Conservation (phyloP, 2,113 vertebrate species). For the Diadophis punctatus region DNA sequence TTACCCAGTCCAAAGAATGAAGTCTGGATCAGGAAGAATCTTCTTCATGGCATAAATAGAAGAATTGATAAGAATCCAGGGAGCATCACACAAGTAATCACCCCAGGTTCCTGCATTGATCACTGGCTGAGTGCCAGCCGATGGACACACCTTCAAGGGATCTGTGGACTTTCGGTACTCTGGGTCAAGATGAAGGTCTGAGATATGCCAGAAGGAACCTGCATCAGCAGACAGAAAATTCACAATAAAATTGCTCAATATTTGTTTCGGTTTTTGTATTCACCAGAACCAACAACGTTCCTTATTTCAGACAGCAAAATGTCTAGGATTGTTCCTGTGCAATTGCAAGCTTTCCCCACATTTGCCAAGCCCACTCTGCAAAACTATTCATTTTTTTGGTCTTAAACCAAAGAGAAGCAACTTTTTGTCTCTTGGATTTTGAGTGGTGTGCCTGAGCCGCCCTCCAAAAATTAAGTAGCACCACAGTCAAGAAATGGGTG, state of each 20-base stretch:
- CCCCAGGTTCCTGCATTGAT: slow-evolving; percentile 78
- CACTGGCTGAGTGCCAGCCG: slow-evolving; percentile 71
- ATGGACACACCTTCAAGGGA: slow-evolving; percentile 74
- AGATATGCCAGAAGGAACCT: slow-evolving; percentile 91
- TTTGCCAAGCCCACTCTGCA: not conserved
- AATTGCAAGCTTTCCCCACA: not conserved
- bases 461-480: not conserved
- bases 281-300: not conserved
- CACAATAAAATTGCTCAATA: not conserved
- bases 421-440: not conserved
- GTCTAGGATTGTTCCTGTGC: not conserved
- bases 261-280: not conserved
- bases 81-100: slow-evolving; percentile 84
- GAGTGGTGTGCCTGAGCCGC: not conserved
- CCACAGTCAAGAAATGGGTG: not conserved
- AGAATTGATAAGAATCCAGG: slow-evolving; percentile 81
- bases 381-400: not conserved
- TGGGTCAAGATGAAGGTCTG: slow-evolving; percentile 87
- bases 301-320: not conserved
- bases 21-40: slow-evolving; percentile 79
- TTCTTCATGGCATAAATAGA: slow-evolving; percentile 78
- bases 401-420: not conserved
- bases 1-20: slow-evolving; percentile 96
- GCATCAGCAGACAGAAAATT: not conserved
- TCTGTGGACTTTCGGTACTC: slow-evolving; percentile 67